Percentiles rank a stretch among this genome's conserved stretches.
These are phyloP conservation scores for Dyspetes luteomarginatus DNA, from an alignment of 2,888 invertebrate species.

Conservation along the genomic window DNA sequence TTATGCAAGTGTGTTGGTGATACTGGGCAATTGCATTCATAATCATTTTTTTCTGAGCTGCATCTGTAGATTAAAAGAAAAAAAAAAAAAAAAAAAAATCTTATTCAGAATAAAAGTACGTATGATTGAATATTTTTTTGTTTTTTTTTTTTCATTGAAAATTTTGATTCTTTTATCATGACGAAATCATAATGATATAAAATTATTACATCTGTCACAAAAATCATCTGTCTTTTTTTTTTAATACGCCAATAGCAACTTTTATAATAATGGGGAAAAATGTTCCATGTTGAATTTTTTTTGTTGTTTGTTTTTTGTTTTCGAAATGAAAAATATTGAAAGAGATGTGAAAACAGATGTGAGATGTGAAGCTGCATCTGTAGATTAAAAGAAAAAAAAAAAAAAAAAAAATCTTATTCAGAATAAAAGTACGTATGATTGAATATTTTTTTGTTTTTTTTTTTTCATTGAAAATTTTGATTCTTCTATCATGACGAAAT, in stretches of 20 bases:
- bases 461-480: too few species aligned
- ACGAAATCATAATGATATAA: too few species aligned
- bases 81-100: too few species aligned
- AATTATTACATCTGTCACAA: too few species aligned
- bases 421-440: too few species aligned
- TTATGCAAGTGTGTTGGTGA: slow-evolving; percentile 90
- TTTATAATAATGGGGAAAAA: slow-evolving; percentile 20
- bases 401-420: too few species aligned
- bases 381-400: background rate
- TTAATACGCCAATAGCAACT: too few species aligned
- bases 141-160: background rate
- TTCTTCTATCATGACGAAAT: too few species aligned
- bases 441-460: too few species aligned
- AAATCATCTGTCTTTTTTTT: too few species aligned
- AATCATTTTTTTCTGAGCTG: slow-evolving; percentile 86
- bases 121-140: background rate
- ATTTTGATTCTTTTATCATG: too few species aligned
- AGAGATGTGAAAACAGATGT: background rate
- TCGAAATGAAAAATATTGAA: too few species aligned
- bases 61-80: slow-evolving; percentile 81
- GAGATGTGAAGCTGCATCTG: slow-evolving; percentile 85
- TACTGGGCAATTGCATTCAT: slow-evolving; percentile 90
- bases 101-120: background rate
- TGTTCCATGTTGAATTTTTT: background rate
- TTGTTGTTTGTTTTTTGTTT: slow-evolving; percentile 7